phyloP scores from a whole-genome alignment of 2,113 vertebrate species.

The Pseudorasbora parva region DNA sequence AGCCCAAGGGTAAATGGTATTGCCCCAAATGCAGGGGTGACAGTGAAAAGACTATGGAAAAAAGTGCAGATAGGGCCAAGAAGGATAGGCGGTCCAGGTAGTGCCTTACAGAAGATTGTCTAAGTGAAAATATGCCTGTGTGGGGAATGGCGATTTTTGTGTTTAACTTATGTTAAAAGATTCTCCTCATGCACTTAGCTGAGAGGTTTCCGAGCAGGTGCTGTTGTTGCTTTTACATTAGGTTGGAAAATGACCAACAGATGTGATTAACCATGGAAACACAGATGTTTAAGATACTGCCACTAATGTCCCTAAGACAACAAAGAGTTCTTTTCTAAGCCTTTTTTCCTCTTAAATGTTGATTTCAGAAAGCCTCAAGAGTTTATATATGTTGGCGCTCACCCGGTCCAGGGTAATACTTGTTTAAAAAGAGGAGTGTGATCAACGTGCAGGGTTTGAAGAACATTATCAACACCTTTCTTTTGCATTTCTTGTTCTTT shows the following conservation, averaged over 20 bases:
- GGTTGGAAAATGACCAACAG: constrained; percentile 11
- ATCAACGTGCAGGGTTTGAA: not conserved
- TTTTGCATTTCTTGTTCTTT: constrained; percentile 30
- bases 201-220: constrained; percentile 26
- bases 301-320: constrained; percentile 46
- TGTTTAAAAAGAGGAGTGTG: constrained; percentile 5
- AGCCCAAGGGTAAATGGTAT: constrained; percentile 99
- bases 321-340: constrained; percentile 13
- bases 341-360: constrained; percentile 24
- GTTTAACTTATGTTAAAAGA: constrained; percentile 19
- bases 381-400: not conserved
- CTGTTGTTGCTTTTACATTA: constrained; percentile 37
- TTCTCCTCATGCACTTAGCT: constrained; percentile 30
- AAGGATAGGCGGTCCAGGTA: constrained; percentile 58
- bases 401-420: not conserved
- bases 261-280: constrained; percentile 11
- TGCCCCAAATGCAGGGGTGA: constrained; percentile 96
- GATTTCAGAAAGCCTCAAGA: not conserved
- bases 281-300: constrained; percentile 51
- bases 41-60: constrained; percentile 98
- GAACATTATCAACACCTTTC: not conserved
- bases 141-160: constrained; percentile 27
- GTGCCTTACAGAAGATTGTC: constrained; percentile 40
- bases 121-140: constrained; percentile 23
- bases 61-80: constrained; percentile 63